A percentile compares a stretch with the other conserved stretches of the same genome.
These are phyloP conservation scores for Drosophila pallidifrons DNA, from an alignment of 1,140 invertebrate genomes.

Conservation along the genomic window DNA sequence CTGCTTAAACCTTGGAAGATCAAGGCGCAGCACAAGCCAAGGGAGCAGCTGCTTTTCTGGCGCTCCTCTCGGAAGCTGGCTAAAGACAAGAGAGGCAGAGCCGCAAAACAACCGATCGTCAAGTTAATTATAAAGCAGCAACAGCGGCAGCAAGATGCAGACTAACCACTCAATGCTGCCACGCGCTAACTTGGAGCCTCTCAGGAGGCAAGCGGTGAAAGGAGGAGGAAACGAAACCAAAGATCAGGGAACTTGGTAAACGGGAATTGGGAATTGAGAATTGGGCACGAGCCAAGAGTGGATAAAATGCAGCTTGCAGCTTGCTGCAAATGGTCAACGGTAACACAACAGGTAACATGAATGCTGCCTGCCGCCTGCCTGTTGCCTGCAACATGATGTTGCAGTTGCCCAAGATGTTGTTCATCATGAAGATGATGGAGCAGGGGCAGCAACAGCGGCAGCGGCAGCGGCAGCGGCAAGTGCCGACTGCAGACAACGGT, in stretches of 20 bases:
- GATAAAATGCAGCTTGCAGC: conserved; percentile 42
- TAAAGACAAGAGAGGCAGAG: conserved; percentile 8
- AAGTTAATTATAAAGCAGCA: conserved; percentile 51
- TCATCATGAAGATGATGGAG: conserved; percentile 15
- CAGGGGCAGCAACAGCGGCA: background rate
- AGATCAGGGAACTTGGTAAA: background rate
- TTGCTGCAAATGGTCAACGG: conserved; percentile 9
- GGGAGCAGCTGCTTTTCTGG: conserved; percentile 26
- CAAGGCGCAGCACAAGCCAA: background rate
- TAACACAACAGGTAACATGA: conserved; percentile 8
- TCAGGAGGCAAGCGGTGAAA: background rate
- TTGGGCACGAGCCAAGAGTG: conserved; percentile 17
- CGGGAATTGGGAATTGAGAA: too few relatives aligned
- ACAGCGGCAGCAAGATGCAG: conserved; percentile 8
- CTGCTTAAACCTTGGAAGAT: conserved; percentile 20
- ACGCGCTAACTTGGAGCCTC: conserved; percentile 30
- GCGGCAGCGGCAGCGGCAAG: too few relatives aligned
- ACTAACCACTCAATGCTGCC: conserved; percentile 18
- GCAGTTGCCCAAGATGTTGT: conserved; percentile 29
- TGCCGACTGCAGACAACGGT: background rate
- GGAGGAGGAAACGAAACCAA: background rate
- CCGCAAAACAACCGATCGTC: conserved; percentile 29
- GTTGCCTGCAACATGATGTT: conserved; percentile 40
- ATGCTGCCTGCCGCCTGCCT: background rate
- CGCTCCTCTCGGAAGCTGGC: conserved; percentile 31